Conservation (phyloP, 2,113 vertebrate genomes). For the Aphyosemion australe region DNA sequence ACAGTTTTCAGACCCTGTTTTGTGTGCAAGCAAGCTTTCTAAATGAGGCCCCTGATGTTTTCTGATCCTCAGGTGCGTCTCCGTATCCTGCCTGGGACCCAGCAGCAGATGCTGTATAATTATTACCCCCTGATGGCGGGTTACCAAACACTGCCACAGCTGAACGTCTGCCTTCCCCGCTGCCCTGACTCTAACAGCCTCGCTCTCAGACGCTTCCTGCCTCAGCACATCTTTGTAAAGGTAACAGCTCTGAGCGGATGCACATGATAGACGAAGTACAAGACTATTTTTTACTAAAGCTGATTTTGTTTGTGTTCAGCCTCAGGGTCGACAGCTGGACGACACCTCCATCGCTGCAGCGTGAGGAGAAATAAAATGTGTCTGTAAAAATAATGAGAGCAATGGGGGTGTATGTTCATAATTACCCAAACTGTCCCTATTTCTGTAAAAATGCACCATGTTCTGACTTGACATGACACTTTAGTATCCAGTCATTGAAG, state of each 20-base stretch:
- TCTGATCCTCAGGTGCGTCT: slow-evolving; percentile 84
- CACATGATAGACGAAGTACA: too few species aligned
- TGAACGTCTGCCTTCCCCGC: slow-evolving; percentile 86
- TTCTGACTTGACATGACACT: slow-evolving; percentile 8
- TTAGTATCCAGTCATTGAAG: slow-evolving; percentile 17
- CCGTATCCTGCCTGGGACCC: slow-evolving; percentile 88
- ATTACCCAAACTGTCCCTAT: too few species aligned
- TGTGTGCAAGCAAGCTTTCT: background rate
- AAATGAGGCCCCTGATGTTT: background rate
- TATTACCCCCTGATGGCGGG: slow-evolving; percentile 97
- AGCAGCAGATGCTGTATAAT: slow-evolving; percentile 96
- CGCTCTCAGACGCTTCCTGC: slow-evolving; percentile 88
- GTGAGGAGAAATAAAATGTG: slow-evolving; percentile 56
- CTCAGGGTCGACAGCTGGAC: slow-evolving; percentile 89
- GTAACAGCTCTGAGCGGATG: slow-evolving; percentile 63
- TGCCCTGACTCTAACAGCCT: slow-evolving; percentile 85
- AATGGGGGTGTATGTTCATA: background rate
- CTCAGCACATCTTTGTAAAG: slow-evolving; percentile 96
- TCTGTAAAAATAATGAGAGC: slow-evolving; percentile 34
- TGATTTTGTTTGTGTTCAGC: slow-evolving; percentile 72
- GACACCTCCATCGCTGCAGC: slow-evolving; percentile 89
- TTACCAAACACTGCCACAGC: slow-evolving; percentile 92
- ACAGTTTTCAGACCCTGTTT: too few species aligned
- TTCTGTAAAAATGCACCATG: slow-evolving; percentile 23
- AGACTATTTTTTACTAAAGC: background rate